A percentile compares a stretch with the other conserved stretches of the same genome.
Conservation (phyloP, 1,140 invertebrate genomes). For the Globodera rostochiensis region DNA sequence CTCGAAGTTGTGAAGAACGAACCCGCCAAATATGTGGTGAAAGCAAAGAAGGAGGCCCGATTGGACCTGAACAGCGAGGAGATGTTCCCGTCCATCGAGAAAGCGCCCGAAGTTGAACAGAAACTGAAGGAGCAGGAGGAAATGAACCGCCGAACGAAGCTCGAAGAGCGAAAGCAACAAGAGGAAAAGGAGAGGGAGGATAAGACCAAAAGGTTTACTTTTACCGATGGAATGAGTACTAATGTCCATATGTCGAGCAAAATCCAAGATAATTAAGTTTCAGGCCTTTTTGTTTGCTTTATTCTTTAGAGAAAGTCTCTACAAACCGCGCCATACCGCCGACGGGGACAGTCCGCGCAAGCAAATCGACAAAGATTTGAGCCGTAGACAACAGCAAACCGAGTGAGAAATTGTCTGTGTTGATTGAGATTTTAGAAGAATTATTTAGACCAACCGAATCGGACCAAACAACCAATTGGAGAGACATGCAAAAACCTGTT, state of each 20-base stretch:
- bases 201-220: not conserved
- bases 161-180: slow-evolving; percentile 39
- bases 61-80: slow-evolving; percentile 39
- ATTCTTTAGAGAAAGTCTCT: slow-evolving; percentile 16
- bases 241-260: no score
- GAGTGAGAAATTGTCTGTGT: not conserved
- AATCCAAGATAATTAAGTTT: no score
- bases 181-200: slow-evolving; percentile 25
- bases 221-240: no score
- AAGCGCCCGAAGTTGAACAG: slow-evolving; percentile 28
- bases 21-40: slow-evolving; percentile 11
- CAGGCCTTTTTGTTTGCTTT: not conserved
- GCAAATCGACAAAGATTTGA: not conserved
- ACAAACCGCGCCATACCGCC: not conserved
- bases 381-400: not conserved
- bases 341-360: not conserved
- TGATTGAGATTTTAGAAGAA: not conserved
- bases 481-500: not conserved
- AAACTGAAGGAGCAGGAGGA: slow-evolving; percentile 32
- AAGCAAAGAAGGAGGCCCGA: slow-evolving; percentile 21
- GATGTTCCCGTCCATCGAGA: slow-evolving; percentile 35
- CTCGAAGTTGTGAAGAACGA: not conserved
- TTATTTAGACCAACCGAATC: not conserved
- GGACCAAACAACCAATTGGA: not conserved
- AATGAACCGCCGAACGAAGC: not conserved